These are phyloP conservation scores for Silvanus unidentatus DNA, from an alignment of 2,888 invertebrate genomes.

Conservation along the genomic window DNA sequence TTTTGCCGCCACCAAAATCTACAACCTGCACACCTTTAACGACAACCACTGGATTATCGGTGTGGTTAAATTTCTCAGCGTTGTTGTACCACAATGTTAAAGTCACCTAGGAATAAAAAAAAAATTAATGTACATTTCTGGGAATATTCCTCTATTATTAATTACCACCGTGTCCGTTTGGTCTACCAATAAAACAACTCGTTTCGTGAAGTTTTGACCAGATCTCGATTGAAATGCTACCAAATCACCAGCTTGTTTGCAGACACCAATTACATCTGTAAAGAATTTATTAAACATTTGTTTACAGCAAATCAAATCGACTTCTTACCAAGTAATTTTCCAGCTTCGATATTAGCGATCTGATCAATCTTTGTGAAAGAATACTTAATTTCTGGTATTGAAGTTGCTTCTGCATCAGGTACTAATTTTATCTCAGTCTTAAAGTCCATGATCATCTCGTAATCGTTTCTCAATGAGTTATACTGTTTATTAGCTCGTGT, in stretches of 20 bases:
- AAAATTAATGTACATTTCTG: too few relatives aligned
- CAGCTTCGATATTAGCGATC: slow-evolving; percentile 61
- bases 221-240: slow-evolving; percentile 65
- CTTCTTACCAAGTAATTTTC: slow-evolving; percentile 62
- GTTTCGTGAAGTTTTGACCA: slow-evolving; percentile 82
- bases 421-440: slow-evolving; percentile 50
- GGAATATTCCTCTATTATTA: too few relatives aligned
- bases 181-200: slow-evolving; percentile 84
- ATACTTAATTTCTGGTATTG: slow-evolving; percentile 70
- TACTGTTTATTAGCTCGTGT: slow-evolving; percentile 93
- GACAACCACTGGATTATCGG: slow-evolving; percentile 73
- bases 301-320: too few relatives aligned
- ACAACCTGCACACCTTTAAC: slow-evolving; percentile 78
- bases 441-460: slow-evolving; percentile 83
- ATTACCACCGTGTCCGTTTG: slow-evolving; percentile 66
- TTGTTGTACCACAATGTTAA: slow-evolving; percentile 89
- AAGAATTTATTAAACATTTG: neutral
- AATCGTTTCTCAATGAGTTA: slow-evolving; percentile 80
- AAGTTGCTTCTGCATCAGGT: slow-evolving; percentile 23
- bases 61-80: slow-evolving; percentile 78
- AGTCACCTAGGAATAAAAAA: too few relatives aligned
- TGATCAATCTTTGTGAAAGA: slow-evolving; percentile 71
- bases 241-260: slow-evolving; percentile 66
- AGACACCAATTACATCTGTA: slow-evolving; percentile 89
- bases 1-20: slow-evolving; percentile 84